Evolutionary conservation across 2,797 vertebrate genomes (phyloP), one percentile per base, ranked within the genome.

Genomic region (Euthynnus affinis): DNA sequence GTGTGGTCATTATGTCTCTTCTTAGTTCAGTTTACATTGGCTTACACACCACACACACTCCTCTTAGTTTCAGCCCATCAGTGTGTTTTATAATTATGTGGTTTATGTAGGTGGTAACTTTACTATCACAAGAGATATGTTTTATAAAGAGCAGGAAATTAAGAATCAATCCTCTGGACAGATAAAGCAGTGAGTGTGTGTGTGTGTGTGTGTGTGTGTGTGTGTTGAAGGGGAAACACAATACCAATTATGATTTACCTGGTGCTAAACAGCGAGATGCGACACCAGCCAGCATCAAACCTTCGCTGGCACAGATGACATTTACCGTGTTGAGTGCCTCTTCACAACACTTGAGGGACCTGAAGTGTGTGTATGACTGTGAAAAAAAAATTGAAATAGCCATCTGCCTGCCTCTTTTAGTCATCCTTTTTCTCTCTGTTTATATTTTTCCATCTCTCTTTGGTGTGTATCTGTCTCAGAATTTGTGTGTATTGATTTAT

Each of bases 1-100:
- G 74, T 81, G 53, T 71, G 69, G 63, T 66, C 72, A 71, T 84
- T 53, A 58, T 76, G 71, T 82, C 53, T 74, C 53, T 67, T 75
- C 32, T 63, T 29, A 58, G 34, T 60, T 32, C 42, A 57, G 29
- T 76, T 69, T 71, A 48, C 61, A 34, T 10, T 64, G 44, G 48
- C 57, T 67, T 12, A 22, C 10, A 27, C 52, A 42, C 37, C 32
- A 29, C 17, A 53, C 27, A 52, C 13, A 29, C 6, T 8, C 44
- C 25, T 55, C 14, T 52, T 15, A 23, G 40, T 69, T 14, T 68
- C 64, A 57, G 57, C 48, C 57, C 55, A 70, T 63, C 53, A 44
- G 12, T 29, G 8, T 49, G 13, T 60, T 74, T 74, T 40, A 55
- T 62, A 12, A 64, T 49, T 49, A 48, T 48, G 6, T 48, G 46